phyloP scores from a whole-genome alignment of 1,140 invertebrate species.

The Hyles vespertilio region DNA sequence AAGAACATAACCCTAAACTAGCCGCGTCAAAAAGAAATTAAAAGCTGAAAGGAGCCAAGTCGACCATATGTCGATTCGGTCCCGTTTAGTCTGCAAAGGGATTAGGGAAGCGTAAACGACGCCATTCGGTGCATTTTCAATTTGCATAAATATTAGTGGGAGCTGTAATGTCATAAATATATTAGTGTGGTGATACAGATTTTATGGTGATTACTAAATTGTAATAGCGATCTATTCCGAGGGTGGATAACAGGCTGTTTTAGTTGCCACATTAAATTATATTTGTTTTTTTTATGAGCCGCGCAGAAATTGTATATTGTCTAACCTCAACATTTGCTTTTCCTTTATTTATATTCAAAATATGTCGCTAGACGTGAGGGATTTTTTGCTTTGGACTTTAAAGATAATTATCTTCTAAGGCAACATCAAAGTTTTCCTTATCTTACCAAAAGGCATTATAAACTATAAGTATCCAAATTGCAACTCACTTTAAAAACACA shows the following conservation, averaged over 20 bases:
- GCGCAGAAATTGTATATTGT: too few relatives aligned
- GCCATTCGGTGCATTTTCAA: conserved; percentile 70
- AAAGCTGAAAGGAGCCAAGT: neutral
- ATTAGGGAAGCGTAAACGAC: conserved; percentile 64
- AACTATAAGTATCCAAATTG: too few relatives aligned
- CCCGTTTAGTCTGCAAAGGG: conserved; percentile 24
- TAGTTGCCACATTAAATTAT: conserved; percentile 1
- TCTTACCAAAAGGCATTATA: too few relatives aligned
- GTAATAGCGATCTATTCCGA: conserved; percentile 38
- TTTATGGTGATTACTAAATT: conserved; percentile 73
- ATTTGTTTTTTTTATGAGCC: neutral
- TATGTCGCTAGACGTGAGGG: too few relatives aligned
- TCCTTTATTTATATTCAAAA: too few relatives aligned
- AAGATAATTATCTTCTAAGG: too few relatives aligned
- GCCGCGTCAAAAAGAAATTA: neutral
- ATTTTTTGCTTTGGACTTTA: too few relatives aligned
- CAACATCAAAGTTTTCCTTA: too few relatives aligned
- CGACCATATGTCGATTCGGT: conserved; percentile 51
- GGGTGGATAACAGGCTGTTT: conserved; percentile 20
- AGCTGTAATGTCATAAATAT: conserved; percentile 71
- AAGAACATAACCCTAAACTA: neutral
- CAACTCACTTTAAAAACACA: too few relatives aligned
- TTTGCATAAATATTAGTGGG: conserved; percentile 75
- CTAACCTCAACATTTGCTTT: too few relatives aligned
- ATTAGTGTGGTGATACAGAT: conserved; percentile 71